Evolutionary conservation across 92 coral and sea anemone genomes (phyloP), one percentile per base, ranked within the genome.

Genomic region (Umimayanthus chanpuru): DNA sequence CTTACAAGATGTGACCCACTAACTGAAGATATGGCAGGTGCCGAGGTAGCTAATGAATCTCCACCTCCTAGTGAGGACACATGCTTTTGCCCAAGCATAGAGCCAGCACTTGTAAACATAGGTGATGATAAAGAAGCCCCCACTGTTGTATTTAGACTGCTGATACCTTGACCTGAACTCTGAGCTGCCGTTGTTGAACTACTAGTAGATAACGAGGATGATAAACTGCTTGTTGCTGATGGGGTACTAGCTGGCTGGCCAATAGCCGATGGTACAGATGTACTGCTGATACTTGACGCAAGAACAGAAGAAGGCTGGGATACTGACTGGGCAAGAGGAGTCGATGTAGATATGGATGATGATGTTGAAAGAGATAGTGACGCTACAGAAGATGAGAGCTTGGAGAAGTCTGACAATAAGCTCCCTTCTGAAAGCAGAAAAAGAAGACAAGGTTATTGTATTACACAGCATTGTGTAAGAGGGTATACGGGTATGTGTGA

Each of bases 381-480:
- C 26, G 99, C 89, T 38, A 97, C 90, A 70, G 99, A 95, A 23
- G 99, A 94, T 29, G 93, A 94, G 56, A 97, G 93, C 44, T 91
- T 94, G 38, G 89, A 88, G 44, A 94, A 89, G 66, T 92, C 93
- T 29, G 94, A 80, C 36, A 92, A 49, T 55, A 70, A 81, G 73
- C 73, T 88, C 53, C 89, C 94, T 55, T 83, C 88, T 88, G 89
- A 88, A 74, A 81, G n/a, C 38, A 73, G 53, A 85, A 4, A 47
- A 86, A 71, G 32, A 38, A 53, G 40, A 67, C 1, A 5, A 4
- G 1, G 28, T 38, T 76, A 81, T 73, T 41, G 70, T n/a, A 55
- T 11, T 53, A 20, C 4, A 12, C 18, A 53, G 20, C 2, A 11
- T 53, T 11, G 58, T 50, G 56, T 16, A 50, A 10, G 15, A 10